phyloP scores from a whole-genome alignment of 2,888 invertebrate genomes.

The Polia nebulosa region DNA sequence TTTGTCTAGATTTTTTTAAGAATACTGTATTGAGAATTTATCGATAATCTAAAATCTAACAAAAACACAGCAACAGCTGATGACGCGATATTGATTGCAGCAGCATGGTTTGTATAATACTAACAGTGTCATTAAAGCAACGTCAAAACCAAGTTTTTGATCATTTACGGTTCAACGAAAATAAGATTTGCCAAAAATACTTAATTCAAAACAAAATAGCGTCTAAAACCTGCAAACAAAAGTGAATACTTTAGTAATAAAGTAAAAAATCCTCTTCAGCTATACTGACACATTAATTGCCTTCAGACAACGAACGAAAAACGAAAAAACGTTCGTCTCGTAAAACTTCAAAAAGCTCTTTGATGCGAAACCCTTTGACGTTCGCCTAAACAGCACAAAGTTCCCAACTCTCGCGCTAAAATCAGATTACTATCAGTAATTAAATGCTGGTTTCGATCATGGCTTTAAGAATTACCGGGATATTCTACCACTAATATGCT shows the following conservation, averaged over 20 bases:
- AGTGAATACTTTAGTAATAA: slow-evolving; percentile 16
- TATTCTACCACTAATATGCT: slow-evolving; percentile 11
- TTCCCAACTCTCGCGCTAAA: slow-evolving; percentile 71
- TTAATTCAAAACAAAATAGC: slow-evolving; percentile 21
- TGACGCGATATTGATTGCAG: too few species aligned
- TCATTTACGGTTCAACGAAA: not conserved
- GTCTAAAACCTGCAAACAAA: slow-evolving; percentile 20
- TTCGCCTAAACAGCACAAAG: slow-evolving; percentile 72
- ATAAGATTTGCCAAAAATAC: not conserved
- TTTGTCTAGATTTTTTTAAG: too few species aligned
- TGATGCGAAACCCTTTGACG: slow-evolving; percentile 72
- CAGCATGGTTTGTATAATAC: too few species aligned
- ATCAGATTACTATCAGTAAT: slow-evolving; percentile 85
- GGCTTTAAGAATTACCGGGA: slow-evolving; percentile 18
- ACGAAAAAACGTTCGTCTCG: slow-evolving; percentile 50
- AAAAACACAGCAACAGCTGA: too few species aligned
- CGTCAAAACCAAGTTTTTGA: not conserved
- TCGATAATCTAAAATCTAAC: too few species aligned
- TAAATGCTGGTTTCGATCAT: slow-evolving; percentile 71
- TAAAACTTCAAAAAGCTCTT: slow-evolving; percentile 54
- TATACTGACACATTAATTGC: slow-evolving; percentile 56
- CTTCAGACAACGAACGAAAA: slow-evolving; percentile 46
- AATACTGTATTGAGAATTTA: too few species aligned
- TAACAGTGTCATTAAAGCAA: not conserved
- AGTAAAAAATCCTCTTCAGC: slow-evolving; percentile 22